phyloP scores from a whole-genome alignment of 2,113 vertebrate species.

The Rhizomys pruinosus region DNA sequence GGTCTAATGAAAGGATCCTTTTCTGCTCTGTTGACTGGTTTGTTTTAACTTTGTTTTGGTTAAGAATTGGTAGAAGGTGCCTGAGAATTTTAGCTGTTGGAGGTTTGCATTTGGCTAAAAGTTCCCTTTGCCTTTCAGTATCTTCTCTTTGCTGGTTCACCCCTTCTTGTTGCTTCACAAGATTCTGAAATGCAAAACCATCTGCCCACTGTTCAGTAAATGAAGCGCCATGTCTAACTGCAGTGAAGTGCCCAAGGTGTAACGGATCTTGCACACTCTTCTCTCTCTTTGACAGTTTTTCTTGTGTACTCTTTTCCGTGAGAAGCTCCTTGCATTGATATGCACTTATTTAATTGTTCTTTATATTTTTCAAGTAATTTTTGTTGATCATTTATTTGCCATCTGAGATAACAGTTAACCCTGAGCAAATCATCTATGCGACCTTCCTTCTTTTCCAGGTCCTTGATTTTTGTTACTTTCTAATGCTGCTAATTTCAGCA shows the following conservation, averaged over 20 bases:
- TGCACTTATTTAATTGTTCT: constrained; percentile 99
- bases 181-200: constrained; percentile 99
- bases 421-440: constrained; percentile 99
- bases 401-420: constrained; percentile 99
- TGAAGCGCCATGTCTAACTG: constrained; percentile 98
- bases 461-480: constrained; percentile 99
- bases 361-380: constrained; percentile 99
- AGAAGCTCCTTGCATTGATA: constrained; percentile 99
- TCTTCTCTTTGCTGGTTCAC: no score
- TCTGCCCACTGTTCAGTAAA: constrained; percentile 99
- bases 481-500: constrained; percentile 97
- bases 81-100: no score
- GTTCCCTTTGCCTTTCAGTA: no score
- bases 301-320: constrained; percentile 99
- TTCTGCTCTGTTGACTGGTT: no score
- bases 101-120: no score
- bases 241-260: constrained; percentile 98
- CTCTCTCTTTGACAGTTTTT: constrained; percentile 98
- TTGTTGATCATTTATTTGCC: constrained; percentile 99
- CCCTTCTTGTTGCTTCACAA: no score
- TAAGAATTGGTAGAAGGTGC: no score
- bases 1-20: no score
- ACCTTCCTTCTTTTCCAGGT: constrained; percentile 99
- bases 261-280: constrained; percentile 99
- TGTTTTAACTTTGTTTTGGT: no score